Evolutionary conservation across 2,888 invertebrate genomes (phyloP).

Genomic region (Drosophila falleni): DNA sequence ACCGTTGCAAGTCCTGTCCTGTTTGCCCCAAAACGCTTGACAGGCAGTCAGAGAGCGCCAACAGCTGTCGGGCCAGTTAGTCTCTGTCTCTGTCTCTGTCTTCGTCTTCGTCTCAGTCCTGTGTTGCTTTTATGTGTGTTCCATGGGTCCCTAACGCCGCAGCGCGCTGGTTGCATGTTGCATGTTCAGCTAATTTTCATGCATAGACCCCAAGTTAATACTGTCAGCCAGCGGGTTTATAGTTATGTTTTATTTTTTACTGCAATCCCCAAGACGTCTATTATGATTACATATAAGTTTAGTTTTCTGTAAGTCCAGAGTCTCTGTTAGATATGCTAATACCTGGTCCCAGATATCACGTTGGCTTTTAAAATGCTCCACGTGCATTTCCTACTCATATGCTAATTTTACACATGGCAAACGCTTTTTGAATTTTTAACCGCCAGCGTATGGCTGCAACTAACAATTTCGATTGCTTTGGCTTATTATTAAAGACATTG

Average conservation of each 20-base stretch:
- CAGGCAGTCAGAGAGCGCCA: constrained; percentile 58
- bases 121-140: constrained; percentile 18
- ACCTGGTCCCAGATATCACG: constrained; percentile 43
- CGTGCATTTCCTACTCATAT: constrained; percentile 63
- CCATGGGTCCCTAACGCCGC: background rate
- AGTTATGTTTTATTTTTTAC: constrained; percentile 58
- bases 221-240: constrained; percentile 49
- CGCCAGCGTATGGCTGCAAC: constrained; percentile 18
- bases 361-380: constrained; percentile 47
- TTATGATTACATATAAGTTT: constrained; percentile 45
- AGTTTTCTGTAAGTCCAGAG: constrained; percentile 8
- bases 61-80: constrained; percentile 68
- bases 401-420: constrained; percentile 65
- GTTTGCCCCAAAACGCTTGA: constrained; percentile 35
- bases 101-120: background rate
- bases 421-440: constrained; percentile 65
- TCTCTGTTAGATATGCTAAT: constrained; percentile 39
- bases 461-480: constrained; percentile 34
- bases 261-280: constrained; percentile 25
- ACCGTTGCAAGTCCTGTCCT: constrained; percentile 53
- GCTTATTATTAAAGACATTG: constrained; percentile 40
- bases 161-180: constrained; percentile 7
- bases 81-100: constrained; percentile 43
- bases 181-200: constrained; percentile 34
- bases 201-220: constrained; percentile 27